phyloP scores from a whole-genome alignment of 1,140 invertebrate genomes.

The Dinoponera quadriceps region DNA sequence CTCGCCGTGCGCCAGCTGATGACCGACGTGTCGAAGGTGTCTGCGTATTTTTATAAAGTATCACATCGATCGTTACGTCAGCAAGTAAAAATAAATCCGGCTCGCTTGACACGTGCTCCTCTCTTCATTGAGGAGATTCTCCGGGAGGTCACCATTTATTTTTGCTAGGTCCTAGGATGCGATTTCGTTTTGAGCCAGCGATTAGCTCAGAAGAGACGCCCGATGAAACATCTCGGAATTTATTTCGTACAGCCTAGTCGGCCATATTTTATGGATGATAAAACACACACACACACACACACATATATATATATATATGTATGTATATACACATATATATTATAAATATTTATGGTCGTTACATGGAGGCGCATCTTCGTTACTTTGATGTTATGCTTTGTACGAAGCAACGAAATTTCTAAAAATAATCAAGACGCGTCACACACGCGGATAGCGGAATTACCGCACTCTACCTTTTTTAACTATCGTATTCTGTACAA shows the following conservation, averaged over 20 bases:
- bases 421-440: conserved; percentile 30
- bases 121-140: conserved; percentile 20
- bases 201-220: not conserved
- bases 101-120: conserved; percentile 28
- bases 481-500: conserved; percentile 35
- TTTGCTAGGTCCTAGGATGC: conserved; percentile 24
- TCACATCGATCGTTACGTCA: conserved; percentile 51
- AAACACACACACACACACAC: too few relatives aligned
- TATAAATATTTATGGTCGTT: conserved; percentile 46
- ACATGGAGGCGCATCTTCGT: conserved; percentile 20
- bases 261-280: conserved; percentile 45
- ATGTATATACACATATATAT: conserved; percentile 25
- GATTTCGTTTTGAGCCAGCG: conserved; percentile 38
- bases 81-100: conserved; percentile 41
- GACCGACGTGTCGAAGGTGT: conserved; percentile 21
- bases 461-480: conserved; percentile 33
- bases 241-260: conserved; percentile 48
- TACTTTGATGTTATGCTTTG: conserved; percentile 51
- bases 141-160: conserved; percentile 25
- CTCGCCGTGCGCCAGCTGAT: not conserved
- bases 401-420: conserved; percentile 68
- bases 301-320: conserved; percentile 9
- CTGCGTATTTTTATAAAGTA: conserved; percentile 55
- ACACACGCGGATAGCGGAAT: conserved; percentile 8
- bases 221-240: conserved; percentile 7